These are phyloP conservation scores for Hippocampus barbouri DNA, from an alignment of 2,113 vertebrate species.

Conservation along the genomic window DNA sequence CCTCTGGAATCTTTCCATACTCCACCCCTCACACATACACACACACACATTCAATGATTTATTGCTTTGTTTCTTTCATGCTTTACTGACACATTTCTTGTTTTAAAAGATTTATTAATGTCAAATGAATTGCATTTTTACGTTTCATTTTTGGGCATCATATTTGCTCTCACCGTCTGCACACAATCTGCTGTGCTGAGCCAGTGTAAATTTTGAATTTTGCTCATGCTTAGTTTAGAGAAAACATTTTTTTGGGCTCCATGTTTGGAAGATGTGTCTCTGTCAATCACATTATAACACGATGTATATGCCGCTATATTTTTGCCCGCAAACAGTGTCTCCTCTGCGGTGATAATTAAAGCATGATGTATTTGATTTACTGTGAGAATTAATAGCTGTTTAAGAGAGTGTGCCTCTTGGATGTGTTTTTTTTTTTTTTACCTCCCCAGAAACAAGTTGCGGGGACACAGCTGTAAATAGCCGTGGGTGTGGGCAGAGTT, in stretches of 20 bases:
- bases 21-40: constrained; percentile 1
- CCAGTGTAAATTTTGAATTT: neutral
- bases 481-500: constrained; percentile 55
- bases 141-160: neutral
- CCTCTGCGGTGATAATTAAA: neutral
- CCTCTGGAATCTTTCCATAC: constrained; percentile 28
- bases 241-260: neutral
- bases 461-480: constrained; percentile 66
- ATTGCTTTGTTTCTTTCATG: neutral
- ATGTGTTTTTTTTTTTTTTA: constrained; percentile 32
- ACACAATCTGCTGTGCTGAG: neutral
- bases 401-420: constrained; percentile 29
- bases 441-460: constrained; percentile 29
- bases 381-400: constrained; percentile 5
- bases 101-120: neutral
- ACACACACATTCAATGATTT: neutral
- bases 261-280: neutral
- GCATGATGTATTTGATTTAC: neutral
- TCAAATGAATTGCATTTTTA: neutral
- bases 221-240: neutral
- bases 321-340: neutral
- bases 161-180: neutral
- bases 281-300: neutral
- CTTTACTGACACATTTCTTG: neutral
- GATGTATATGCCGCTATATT: neutral